Base-by-base conservation (phyloP, 2,113 vertebrate genomes). In the Aegithalos caudatus region DNA sequence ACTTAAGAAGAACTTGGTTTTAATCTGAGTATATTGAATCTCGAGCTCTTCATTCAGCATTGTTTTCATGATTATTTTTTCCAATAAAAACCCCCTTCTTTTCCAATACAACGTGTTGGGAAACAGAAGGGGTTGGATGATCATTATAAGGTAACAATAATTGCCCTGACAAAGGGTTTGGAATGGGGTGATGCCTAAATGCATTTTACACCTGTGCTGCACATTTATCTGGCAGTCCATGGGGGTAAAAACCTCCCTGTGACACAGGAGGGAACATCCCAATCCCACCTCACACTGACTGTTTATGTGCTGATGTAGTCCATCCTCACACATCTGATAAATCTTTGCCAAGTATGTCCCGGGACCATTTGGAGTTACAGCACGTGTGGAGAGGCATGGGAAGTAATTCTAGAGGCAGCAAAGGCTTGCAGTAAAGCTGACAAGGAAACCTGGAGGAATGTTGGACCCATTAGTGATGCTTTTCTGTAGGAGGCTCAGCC, bases 101-200 rank as follows among this genome's bases (percentile, higher is more conserved):
- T 83, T 45, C 28, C 28, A 61, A 20, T 8, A 15, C 14, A 44
- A 7, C 0, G 0, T 42, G 10, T 33, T 37, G 38, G n/a, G 37
- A 67, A 78, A 18, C 20, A 33, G 24, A 44, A 73, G 24, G 15
- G 7, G 5, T 28, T 72, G 27, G n/a, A 13, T 65, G 24, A 65
- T 72, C 29, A 25, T 10, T 28, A 10, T 2, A 19, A 61, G 54
- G 25, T 29, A 50, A 62, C 28, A 70, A 25, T 9, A 35, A 37
- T 21, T 74, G 42, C 37, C 12, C 27, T 64, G 67, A 11, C 24
- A 16, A 9, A 24, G 38, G 47, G 11, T 65, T 70, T 70, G 65
- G 35, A 15, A 9, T 16, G 28, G 19, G 19, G 50, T 17, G 66
- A 12, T 65, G 33, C 35, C 70, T 50, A 58, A 80, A 51, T 23